Percentiles rank a stretch among this genome's conserved stretches.
phyloP scores from a whole-genome alignment of 2,113 vertebrate species.

The Festucalex cinctus region DNA sequence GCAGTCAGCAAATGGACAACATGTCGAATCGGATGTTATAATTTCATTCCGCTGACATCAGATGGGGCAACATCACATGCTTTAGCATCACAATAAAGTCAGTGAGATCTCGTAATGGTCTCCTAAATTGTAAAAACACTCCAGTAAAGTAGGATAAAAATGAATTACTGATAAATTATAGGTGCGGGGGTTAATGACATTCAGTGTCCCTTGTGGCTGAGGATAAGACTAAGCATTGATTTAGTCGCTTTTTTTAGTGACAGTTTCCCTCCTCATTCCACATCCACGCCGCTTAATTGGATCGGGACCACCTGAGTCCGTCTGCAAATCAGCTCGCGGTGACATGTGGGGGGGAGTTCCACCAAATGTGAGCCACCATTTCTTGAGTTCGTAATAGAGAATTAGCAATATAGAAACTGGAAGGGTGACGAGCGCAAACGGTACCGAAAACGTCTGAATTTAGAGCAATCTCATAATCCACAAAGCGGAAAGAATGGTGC shows the following conservation, averaged over 20 bases:
- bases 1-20: not conserved
- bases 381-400: constrained; percentile 12
- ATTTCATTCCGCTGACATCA: not conserved
- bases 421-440: not conserved
- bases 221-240: constrained; percentile 41
- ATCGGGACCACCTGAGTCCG: constrained; percentile 51
- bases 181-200: not conserved
- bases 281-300: constrained; percentile 40
- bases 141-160: constrained; percentile 35
- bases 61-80: not conserved
- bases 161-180: constrained; percentile 20
- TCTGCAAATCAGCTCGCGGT: constrained; percentile 43
- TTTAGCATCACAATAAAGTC: constrained; percentile 1
- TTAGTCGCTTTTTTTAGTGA: constrained; percentile 59
- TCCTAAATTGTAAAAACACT: not conserved
- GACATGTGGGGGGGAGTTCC: constrained; percentile 21
- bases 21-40: constrained; percentile 9
- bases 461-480: not conserved
- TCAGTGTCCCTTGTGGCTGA: constrained; percentile 39
- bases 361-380: not conserved
- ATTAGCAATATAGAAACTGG: not conserved
- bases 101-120: constrained; percentile 10
- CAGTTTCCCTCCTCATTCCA: constrained; percentile 32
- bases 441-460: not conserved
- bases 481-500: not conserved